Evolutionary conservation across 2,797 vertebrate species (phyloP), one percentile per base, ranked within the genome.

Genomic region (Anabas testudineus): DNA sequence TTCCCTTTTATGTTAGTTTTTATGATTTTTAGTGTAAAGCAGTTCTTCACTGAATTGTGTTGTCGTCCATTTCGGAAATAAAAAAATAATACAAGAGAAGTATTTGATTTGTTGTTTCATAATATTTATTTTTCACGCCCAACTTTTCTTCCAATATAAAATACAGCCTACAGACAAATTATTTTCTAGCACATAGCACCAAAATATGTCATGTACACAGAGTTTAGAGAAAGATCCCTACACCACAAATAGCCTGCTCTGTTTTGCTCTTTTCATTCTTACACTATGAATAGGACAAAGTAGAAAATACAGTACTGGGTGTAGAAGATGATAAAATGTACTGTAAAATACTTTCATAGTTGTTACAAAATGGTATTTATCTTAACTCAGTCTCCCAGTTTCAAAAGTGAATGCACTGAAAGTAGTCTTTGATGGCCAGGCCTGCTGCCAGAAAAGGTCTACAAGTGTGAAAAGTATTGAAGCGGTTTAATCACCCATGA

Each of bases 91-190:
- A 70, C 36, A 77, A 36, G 18, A 52, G 24, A 37, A 22, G 1
- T 16, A 41, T 7, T 24, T 10, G 2, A 65, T 47, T 16, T 26
- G 57, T 59, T 55, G 19, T 76, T 77, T 81, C n/a, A 69, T 14
- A 68, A 71, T 71, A 41, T 83, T 83, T 84, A 85, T 74, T 85
- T 62, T 67, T 37, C n/a, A 59, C 28, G 7, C 78, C 9, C 10
- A 71, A 51, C 6, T 39, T 16, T 18, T 19, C 34, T 49, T 39
- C 42, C 5, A 45, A 52, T 18, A 74, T 2, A 67, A 64, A 80
- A 63, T 42, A 71, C 43, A 43, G 8, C 2, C 18, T n/a, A 68
- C 30, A 83, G 32, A 49, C 16, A 53, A 7, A 4, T 74, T 58
- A 3, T 48, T 46, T 43, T 69, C 6, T 32, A 18, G 60, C 21